These are phyloP conservation scores for Xylocampa areola DNA, from an alignment of 2,888 invertebrate genomes.

Conservation along the genomic window DNA sequence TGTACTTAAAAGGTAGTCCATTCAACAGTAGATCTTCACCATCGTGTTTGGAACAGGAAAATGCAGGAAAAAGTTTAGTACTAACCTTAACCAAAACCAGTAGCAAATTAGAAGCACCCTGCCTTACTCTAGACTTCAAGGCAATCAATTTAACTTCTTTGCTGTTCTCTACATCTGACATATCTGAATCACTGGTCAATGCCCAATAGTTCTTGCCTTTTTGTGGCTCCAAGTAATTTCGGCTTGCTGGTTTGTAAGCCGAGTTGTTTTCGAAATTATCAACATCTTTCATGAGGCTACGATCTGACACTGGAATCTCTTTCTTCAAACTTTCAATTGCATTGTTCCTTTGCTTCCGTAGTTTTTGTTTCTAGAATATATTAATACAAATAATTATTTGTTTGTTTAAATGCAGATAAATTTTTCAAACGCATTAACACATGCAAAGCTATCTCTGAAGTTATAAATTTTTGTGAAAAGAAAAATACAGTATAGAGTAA, in stretches of 20 bases:
- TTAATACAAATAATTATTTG: background rate
- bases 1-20: no score
- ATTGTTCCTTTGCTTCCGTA: constrained; percentile 85
- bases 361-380: constrained; percentile 80
- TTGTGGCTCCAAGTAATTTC: constrained; percentile 76
- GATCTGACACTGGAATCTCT: constrained; percentile 84
- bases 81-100: constrained; percentile 89
- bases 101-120: constrained; percentile 91
- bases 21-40: no score
- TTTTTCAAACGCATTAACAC: no score
- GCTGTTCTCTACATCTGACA: constrained; percentile 91
- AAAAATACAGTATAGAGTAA: no score
- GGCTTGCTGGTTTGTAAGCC: constrained; percentile 80
- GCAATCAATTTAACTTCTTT: constrained; percentile 85
- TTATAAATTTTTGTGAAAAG: no score
- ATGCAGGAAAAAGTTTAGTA: background rate
- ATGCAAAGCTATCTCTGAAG: no score
- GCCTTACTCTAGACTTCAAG: constrained; percentile 91
- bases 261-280: constrained; percentile 80
- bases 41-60: no score
- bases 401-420: no score
- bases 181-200: constrained; percentile 92
- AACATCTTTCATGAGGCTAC: constrained; percentile 82
- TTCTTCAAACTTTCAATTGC: constrained; percentile 84
- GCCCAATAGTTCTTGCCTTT: constrained; percentile 74